Percentiles rank a stretch among this genome's conserved stretches.
phyloP scores from a whole-genome alignment of 1,140 invertebrate genomes.

The Aphidius gifuensis region DNA sequence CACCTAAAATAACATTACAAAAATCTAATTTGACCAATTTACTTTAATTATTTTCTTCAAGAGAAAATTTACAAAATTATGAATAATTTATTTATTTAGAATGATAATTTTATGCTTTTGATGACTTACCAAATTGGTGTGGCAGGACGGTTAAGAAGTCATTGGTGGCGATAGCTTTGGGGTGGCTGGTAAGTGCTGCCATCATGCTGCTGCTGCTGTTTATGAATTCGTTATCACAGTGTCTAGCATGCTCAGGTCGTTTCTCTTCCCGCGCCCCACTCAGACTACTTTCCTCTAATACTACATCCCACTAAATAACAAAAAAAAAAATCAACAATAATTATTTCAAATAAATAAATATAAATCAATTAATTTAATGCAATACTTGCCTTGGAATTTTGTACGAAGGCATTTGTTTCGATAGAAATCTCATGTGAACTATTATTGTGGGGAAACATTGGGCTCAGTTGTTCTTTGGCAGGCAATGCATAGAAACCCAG shows the following conservation, averaged over 20 bases:
- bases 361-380: not conserved
- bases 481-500: slow-evolving; percentile 62
- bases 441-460: slow-evolving; percentile 63
- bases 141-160: slow-evolving; percentile 58
- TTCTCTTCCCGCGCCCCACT: slow-evolving; percentile 54
- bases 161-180: slow-evolving; percentile 56
- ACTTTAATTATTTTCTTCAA: too few species aligned
- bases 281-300: slow-evolving; percentile 57
- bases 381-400: slow-evolving; percentile 56
- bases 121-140: slow-evolving; percentile 50
- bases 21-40: slow-evolving; percentile 6
- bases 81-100: too few species aligned
- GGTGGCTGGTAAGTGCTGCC: slow-evolving; percentile 56
- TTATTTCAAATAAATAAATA: slow-evolving; percentile 7
- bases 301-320: slow-evolving; percentile 53
- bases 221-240: slow-evolving; percentile 58
- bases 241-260: slow-evolving; percentile 55
- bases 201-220: slow-evolving; percentile 49
- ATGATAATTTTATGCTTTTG: too few species aligned
- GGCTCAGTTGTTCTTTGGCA: slow-evolving; percentile 63
- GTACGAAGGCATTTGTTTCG: slow-evolving; percentile 62
- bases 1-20: slow-evolving; percentile 41
- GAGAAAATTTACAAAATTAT: not conserved
- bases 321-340: slow-evolving; percentile 24
- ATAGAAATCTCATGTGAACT: slow-evolving; percentile 63